phyloP scores from a whole-genome alignment of 2,888 invertebrate genomes.

The Cryptocheilus praepositus region DNA sequence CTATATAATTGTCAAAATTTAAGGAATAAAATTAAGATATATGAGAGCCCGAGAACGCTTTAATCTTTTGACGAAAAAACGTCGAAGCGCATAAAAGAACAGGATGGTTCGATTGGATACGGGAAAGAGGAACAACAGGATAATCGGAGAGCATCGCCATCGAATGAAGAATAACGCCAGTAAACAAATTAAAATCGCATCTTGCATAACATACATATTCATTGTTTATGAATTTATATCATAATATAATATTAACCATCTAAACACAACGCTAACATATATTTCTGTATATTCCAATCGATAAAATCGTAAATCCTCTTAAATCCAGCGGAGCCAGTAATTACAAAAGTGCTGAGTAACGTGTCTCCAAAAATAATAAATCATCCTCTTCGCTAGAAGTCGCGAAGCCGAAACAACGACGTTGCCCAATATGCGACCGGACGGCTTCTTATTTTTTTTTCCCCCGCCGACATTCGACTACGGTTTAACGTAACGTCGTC shows the following conservation, averaged over 20 bases:
- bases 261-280: conserved; percentile 72
- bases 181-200: conserved; percentile 15
- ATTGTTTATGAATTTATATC: conserved; percentile 69
- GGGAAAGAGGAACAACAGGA: background rate
- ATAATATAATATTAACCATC: conserved; percentile 72
- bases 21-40: too few relatives aligned
- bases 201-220: conserved; percentile 69
- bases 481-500: background rate
- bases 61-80: too few relatives aligned
- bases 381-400: conserved; percentile 51
- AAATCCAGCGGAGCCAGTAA: conserved; percentile 56
- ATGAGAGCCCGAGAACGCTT: too few relatives aligned
- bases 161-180: conserved; percentile 6
- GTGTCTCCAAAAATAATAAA: conserved; percentile 61
- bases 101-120: too few relatives aligned
- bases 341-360: conserved; percentile 65
- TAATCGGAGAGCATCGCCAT: background rate
- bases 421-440: conserved; percentile 1
- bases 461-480: background rate
- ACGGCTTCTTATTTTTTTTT: conserved; percentile 4
- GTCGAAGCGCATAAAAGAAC: too few relatives aligned
- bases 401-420: conserved; percentile 42
- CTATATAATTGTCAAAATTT: background rate
- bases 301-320: conserved; percentile 58
- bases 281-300: conserved; percentile 63